Base-by-base conservation (phyloP, 2,888 invertebrate species). In the Philereme vetulata region DNA sequence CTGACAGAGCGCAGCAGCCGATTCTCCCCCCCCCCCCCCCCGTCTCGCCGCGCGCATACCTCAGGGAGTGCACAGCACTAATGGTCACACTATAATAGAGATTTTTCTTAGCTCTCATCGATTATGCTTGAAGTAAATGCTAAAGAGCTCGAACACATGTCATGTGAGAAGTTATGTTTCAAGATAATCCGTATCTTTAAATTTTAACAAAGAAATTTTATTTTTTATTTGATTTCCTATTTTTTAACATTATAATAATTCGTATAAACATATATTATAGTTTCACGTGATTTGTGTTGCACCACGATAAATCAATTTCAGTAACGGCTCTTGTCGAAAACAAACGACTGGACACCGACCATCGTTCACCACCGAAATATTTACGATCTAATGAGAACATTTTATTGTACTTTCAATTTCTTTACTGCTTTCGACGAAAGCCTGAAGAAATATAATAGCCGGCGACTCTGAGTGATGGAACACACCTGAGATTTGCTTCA, bases 381-480 rank as follows among this genome's bases (percentile, higher is more conserved):
- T 86, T 84, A 85, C 81, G 82, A 81, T 74, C 77, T 72, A 77
- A 71, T 69, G 70, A 76, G 76, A 81, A 81, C 76, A 75, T 84
- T 84, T 86, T 82, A 85, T 85, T 83, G 81, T 79, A 79, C 81
- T 82, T 82, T 82, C 82, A 82, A 83, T 86, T 80, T 80, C 72
- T 72, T 66, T 70, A 72, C 70, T 70, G 71, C 71, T 76, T 72
- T 71, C 65, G 71, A 75, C 75, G 77, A 77, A 67, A 68, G 67
- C 76, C 72, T 71, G 72, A 75, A 67, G 60, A 58, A 64, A 76
- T 76, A 77, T 77, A 78, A 76, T 78, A 67, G 62, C 56, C 49
- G 54, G 54, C 50, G 66, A 72, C 68, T 70, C 64, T 46, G 46
- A 60, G 68, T 52, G 70, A 58, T 56, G 65, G 64, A 59, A 64